A percentile compares a stretch with the other conserved stretches of the same genome.
Conservation (phyloP, 2,888 invertebrate species). For the Sepioteuthis lessoniana region DNA sequence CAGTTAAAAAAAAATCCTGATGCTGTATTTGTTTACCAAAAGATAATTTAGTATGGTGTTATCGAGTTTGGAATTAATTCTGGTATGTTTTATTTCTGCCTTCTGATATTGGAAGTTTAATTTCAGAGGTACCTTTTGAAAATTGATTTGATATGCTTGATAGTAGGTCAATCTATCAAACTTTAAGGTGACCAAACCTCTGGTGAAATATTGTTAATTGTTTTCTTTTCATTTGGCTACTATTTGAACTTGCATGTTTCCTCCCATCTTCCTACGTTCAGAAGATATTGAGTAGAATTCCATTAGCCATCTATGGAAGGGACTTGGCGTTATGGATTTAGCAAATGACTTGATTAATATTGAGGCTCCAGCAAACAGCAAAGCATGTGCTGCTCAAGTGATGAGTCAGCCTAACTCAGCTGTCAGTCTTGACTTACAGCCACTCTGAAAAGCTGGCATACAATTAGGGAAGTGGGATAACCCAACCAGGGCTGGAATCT, state of each 20-base stretch:
- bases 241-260: not conserved
- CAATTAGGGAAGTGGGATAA: conserved; percentile 33
- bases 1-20: too few relatives aligned
- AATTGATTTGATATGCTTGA: not conserved
- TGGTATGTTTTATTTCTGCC: not conserved
- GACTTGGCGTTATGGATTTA: not conserved
- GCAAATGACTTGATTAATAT: conserved; percentile 36
- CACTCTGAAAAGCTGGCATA: not conserved
- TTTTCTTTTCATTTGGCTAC: not conserved
- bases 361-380: not conserved
- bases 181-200: not conserved
- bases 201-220: not conserved
- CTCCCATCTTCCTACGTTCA: not conserved
- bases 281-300: not conserved
- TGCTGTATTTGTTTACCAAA: not conserved
- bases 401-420: conserved; percentile 41
- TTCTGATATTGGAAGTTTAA: not conserved
- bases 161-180: not conserved
- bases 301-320: not conserved
- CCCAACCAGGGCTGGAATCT: not conserved
- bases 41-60: not conserved
- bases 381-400: not conserved
- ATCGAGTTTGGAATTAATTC: not conserved
- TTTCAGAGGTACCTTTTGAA: not conserved
- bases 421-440: conserved; percentile 47